Evolutionary conservation across 2,888 invertebrate species (phyloP), one percentile per base, ranked within the genome.

Genomic region (Onchidella celtica): DNA sequence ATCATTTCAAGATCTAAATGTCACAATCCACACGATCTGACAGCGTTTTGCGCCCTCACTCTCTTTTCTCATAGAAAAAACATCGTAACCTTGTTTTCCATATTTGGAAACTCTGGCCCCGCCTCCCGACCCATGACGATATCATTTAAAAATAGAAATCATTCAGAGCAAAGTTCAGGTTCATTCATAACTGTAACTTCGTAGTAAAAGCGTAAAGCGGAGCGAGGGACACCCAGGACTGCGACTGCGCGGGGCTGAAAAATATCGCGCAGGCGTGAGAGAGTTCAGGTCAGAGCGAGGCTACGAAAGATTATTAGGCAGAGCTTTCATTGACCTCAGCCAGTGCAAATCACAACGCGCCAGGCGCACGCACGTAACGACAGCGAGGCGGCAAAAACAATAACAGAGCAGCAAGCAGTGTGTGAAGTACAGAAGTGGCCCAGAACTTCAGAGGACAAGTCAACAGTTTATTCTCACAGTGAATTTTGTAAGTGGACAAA

Each of bases 11-110:
- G n/a, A n/a, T n/a, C n/a, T n/a, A n/a, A n/a, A n/a, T n/a, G n/a
- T n/a, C n/a, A n/a, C n/a, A n/a, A n/a, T n/a, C n/a, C n/a, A n/a
- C n/a, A n/a, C n/a, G n/a, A n/a, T n/a, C n/a, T n/a, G n/a, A n/a
- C n/a, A n/a, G n/a, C n/a, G n/a, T n/a, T n/a, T n/a, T n/a, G n/a
- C n/a, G n/a, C n/a, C n/a, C n/a, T n/a, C n/a, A n/a, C n/a, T n/a
- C n/a, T n/a, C n/a, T n/a, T n/a, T n/a, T n/a, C n/a, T n/a, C n/a
- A n/a, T n/a, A n/a, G n/a, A n/a, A 59, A 69, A 78, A 78, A 78
- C 78, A 78, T 69, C 69, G 21, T 79, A 70, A 73, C 82, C 72
- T 78, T 27, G 38, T 59, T 76, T 36, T 61, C 27, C 66, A 38
- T 73, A 38, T 73, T n/a, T 73, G 36, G 73, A 73, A n/a, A 27